Conservation (phyloP, 2,113 vertebrate genomes). For the Albula goreensis region DNA sequence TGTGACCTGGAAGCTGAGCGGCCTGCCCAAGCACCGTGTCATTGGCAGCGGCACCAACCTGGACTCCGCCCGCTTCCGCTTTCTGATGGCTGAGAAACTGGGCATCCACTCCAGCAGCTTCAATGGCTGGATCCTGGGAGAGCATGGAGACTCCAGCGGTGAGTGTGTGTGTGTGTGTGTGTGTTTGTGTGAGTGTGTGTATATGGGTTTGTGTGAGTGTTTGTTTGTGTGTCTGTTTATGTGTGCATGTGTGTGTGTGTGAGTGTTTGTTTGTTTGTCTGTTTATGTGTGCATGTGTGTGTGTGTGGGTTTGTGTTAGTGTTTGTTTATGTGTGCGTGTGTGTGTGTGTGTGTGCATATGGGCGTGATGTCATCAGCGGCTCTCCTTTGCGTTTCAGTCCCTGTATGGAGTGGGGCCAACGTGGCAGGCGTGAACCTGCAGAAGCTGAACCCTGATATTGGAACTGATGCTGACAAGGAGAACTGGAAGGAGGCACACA, state of each 20-base stretch:
- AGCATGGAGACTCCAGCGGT: conserved; percentile 97
- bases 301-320: too few species aligned
- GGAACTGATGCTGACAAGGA: conserved; percentile 83
- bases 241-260: neutral
- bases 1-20: conserved; percentile 98
- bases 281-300: neutral
- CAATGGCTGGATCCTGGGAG: conserved; percentile 95
- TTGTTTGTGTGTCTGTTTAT: neutral
- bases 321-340: neutral
- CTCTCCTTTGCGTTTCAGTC: conserved; percentile 65
- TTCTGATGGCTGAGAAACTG: conserved; percentile 86
- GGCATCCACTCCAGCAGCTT: conserved; percentile 88
- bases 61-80: conserved; percentile 93
- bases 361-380: neutral
- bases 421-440: conserved; percentile 88
- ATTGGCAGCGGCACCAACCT: conserved; percentile 97
- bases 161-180: conserved; percentile 46
- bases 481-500: conserved; percentile 91
- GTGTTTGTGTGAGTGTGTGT: neutral
- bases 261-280: neutral
- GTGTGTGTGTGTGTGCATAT: neutral
- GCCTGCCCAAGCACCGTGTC: conserved; percentile 89
- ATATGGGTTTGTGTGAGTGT: neutral
- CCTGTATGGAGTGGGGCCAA: conserved; percentile 94
- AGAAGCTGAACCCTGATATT: conserved; percentile 88